Evolutionary conservation across 1,140 invertebrate genomes (phyloP).

Genomic region (Gonatopus flavifemur): DNA sequence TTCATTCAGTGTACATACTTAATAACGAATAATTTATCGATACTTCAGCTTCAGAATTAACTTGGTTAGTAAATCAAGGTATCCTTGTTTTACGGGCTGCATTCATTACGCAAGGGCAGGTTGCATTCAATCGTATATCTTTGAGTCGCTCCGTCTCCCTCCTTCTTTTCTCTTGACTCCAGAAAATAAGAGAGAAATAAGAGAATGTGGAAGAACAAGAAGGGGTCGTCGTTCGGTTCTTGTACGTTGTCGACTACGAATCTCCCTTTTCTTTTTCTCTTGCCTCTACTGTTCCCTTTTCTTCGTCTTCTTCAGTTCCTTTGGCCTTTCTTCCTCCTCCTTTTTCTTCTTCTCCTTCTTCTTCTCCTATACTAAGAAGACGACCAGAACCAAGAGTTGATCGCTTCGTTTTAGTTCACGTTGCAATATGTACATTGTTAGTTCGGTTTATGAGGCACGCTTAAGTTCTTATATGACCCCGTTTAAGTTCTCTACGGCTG

Average conservation of each 20-base stretch:
- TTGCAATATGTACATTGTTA: constrained; percentile 32
- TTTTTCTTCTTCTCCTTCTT: constrained; percentile 1
- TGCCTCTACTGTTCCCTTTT: not conserved
- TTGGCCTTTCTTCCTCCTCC: not conserved
- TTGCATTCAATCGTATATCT: constrained; percentile 51
- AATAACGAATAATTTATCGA: constrained; percentile 56
- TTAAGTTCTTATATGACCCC: constrained; percentile 33
- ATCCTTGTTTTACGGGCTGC: constrained; percentile 51
- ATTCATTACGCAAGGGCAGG: constrained; percentile 49
- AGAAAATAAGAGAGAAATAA: too few relatives aligned
- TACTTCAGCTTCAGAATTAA: constrained; percentile 38
- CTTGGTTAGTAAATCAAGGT: constrained; percentile 50
- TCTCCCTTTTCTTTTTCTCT: not conserved
- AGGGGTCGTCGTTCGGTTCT: too few relatives aligned
- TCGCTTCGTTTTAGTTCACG: constrained; percentile 5
- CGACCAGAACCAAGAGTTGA: too few relatives aligned
- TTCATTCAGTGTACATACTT: constrained; percentile 35
- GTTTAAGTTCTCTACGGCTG: constrained; percentile 30
- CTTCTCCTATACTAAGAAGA: too few relatives aligned
- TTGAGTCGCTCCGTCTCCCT: not conserved
- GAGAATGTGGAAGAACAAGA: too few relatives aligned
- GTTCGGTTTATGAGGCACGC: constrained; percentile 33
- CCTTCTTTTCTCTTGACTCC: not conserved
- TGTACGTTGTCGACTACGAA: too few relatives aligned
- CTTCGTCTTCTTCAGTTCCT: not conserved